Conservation (phyloP, 2,113 vertebrate genomes). For the Nicator chloris region DNA sequence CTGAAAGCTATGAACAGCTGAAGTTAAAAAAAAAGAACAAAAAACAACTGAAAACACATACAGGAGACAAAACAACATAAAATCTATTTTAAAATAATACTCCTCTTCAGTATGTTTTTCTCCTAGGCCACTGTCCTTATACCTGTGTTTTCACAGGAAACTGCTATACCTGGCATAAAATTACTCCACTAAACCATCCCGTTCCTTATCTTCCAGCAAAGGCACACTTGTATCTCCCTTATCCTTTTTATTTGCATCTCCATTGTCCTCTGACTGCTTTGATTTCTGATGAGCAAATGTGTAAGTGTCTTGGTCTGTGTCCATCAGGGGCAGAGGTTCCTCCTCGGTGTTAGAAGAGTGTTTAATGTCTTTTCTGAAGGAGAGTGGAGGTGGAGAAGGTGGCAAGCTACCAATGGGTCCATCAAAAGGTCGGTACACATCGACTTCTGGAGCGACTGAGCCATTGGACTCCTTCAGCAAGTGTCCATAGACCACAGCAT, state of each 20-base stretch:
- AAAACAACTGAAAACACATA: neutral
- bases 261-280: neutral
- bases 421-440: constrained; percentile 74
- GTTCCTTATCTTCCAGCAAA: constrained; percentile 60
- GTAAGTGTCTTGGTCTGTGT: constrained; percentile 80
- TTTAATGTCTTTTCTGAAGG: constrained; percentile 54
- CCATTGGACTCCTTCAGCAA: constrained; percentile 69
- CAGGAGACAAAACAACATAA: neutral
- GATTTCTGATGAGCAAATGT: constrained; percentile 75
- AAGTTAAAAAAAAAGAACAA: neutral
- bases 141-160: constrained; percentile 3
- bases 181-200: neutral
- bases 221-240: constrained; percentile 30
- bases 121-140: neutral
- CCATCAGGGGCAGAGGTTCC: neutral
- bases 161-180: neutral
- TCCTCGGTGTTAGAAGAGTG: neutral
- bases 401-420: constrained; percentile 73
- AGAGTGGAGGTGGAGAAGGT: constrained; percentile 72
- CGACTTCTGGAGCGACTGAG: constrained; percentile 53
- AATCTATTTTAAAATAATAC: neutral
- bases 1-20: neutral
- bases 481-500: constrained; percentile 82
- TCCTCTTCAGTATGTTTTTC: neutral
- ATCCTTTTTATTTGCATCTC: neutral